Evolutionary conservation across 2,888 invertebrate species (phyloP).

Genomic region (Steromphala cineraria): DNA sequence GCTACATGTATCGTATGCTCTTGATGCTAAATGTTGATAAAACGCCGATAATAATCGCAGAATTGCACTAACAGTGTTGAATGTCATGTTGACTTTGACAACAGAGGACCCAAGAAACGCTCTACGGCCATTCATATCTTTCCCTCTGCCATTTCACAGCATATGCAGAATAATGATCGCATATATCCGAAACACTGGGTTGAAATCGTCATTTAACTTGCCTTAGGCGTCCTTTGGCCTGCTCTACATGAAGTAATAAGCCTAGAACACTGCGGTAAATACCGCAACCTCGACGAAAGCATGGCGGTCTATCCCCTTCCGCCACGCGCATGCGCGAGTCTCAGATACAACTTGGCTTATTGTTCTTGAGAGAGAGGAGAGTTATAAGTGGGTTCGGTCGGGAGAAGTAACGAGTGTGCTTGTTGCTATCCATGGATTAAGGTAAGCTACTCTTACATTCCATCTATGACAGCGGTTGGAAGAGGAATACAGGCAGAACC

Average conservation of each 20-base stretch:
- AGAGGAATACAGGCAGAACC: neutral
- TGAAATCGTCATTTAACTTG: conserved; percentile 27
- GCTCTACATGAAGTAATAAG: conserved; percentile 49
- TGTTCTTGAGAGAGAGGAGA: neutral
- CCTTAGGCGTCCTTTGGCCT: conserved; percentile 42
- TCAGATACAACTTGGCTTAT: neutral
- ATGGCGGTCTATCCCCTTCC: conserved; percentile 39
- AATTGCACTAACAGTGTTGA: neutral
- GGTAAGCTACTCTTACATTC: neutral
- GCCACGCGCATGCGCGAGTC: conserved; percentile 39
- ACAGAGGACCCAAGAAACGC: neutral
- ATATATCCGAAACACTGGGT: neutral
- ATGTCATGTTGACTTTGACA: conserved; percentile 2
- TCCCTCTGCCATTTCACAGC: too few species aligned
- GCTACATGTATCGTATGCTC: too few species aligned
- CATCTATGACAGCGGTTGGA: neutral
- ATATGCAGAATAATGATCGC: neutral
- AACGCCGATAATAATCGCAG: too few species aligned
- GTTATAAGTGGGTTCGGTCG: neutral
- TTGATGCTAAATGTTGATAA: too few species aligned
- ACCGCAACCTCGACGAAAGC: conserved; percentile 46
- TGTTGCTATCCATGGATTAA: neutral
- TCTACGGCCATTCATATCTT: too few species aligned
- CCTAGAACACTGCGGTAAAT: conserved; percentile 55
- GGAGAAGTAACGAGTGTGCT: neutral